These are phyloP conservation scores for Platycnemis pennipes DNA, from an alignment of 2,888 invertebrate species.

Conservation along the genomic window DNA sequence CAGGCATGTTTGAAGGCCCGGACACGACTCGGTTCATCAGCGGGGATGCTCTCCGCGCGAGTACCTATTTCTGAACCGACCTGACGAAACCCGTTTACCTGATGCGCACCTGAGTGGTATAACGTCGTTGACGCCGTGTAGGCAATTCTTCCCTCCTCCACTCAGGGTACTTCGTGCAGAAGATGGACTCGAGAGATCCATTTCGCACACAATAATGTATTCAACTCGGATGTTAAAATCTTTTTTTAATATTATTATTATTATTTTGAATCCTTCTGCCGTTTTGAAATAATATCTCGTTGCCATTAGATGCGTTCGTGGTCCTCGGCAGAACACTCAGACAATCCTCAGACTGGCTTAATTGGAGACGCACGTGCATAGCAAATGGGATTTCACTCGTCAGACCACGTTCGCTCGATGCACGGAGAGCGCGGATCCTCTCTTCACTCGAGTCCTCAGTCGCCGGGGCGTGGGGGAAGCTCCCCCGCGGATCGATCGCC, in stretches of 20 bases:
- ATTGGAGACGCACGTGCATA: background rate
- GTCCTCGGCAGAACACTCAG: background rate
- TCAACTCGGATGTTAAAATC: too few relatives aligned
- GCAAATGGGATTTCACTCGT: background rate
- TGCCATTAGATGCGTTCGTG: background rate
- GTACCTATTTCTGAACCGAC: background rate
- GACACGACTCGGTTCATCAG: background rate
- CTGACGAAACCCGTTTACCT: background rate
- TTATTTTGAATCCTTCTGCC: background rate
- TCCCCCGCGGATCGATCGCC: background rate
- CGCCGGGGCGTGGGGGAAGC: background rate
- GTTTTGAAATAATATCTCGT: background rate
- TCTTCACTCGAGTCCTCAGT: background rate
- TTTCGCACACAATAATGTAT: background rate
- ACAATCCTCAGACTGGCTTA: conserved; percentile 10
- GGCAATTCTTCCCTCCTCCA: background rate
- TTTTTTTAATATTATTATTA: background rate
- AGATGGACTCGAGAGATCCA: background rate
- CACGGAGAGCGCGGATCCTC: background rate
- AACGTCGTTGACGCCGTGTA: background rate
- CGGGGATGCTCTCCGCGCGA: background rate
- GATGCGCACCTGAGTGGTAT: background rate
- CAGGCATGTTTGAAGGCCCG: background rate
- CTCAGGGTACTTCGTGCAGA: background rate
- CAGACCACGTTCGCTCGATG: background rate